phyloP scores from a whole-genome alignment of 2,113 vertebrate species.

The Pseudolaguvia tuberculata region DNA sequence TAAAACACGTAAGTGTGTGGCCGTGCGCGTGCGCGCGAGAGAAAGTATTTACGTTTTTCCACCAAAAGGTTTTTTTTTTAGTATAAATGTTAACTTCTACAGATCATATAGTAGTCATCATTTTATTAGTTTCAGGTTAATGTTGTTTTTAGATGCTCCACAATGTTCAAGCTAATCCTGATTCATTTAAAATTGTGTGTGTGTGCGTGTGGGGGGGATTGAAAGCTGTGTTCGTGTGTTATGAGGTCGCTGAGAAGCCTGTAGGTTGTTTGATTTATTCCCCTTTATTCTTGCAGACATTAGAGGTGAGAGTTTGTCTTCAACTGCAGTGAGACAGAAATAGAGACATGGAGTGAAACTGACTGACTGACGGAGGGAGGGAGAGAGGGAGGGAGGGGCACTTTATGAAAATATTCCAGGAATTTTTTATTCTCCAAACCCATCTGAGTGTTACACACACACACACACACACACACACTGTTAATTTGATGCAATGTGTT shows the following conservation, averaged over 20 bases:
- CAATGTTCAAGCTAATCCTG: too few relatives aligned
- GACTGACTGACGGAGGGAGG: not conserved
- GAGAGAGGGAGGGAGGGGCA: conserved; percentile 32
- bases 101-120: too few relatives aligned
- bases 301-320: conserved; percentile 19
- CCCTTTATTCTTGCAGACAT: not conserved
- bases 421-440: conserved; percentile 63
- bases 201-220: not conserved
- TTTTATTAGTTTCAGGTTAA: too few relatives aligned
- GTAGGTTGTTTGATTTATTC: not conserved
- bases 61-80: too few relatives aligned
- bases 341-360: not conserved
- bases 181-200: not conserved
- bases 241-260: not conserved
- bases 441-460: conserved; percentile 60
- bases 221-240: not conserved
- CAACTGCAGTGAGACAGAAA: not conserved
- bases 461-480: not conserved
- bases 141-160: too few relatives aligned
- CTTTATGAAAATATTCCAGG: conserved; percentile 63
- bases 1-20: not conserved
- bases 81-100: too few relatives aligned
- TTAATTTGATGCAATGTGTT: too few relatives aligned
- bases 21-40: not conserved
- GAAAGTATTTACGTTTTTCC: too few relatives aligned